Conservation (phyloP, 1,140 invertebrate genomes). For the Acromyrmex heyeri region DNA sequence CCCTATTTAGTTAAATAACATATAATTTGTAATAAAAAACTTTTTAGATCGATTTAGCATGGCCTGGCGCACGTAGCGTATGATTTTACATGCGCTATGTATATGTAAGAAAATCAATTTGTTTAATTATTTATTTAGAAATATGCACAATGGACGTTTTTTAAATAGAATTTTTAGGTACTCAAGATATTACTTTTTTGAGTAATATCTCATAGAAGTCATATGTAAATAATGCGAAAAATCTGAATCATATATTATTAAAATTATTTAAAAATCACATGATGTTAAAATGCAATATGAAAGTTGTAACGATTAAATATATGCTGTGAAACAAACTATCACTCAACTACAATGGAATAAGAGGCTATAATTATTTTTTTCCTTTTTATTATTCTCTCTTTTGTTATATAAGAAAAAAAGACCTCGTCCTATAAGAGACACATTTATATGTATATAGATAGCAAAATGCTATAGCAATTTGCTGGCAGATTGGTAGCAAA, state of each 20-base stretch:
- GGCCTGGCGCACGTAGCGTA: constrained; percentile 35
- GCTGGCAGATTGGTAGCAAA: too few relatives aligned
- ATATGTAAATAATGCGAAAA: constrained; percentile 70
- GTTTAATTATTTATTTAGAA: constrained; percentile 71
- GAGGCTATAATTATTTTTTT: constrained; percentile 47
- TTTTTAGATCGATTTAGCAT: constrained; percentile 60
- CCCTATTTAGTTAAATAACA: constrained; percentile 48
- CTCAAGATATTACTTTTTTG: constrained; percentile 43
- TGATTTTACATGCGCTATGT: constrained; percentile 65
- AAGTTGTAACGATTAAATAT: constrained; percentile 37
- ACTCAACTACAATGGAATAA: constrained; percentile 30
- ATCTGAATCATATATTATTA: constrained; percentile 21
- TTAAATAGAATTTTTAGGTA: constrained; percentile 26
- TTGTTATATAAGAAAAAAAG: constrained; percentile 8
- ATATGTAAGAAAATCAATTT: constrained; percentile 68
- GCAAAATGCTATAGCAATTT: too few relatives aligned
- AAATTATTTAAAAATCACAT: constrained; percentile 40
- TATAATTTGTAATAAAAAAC: constrained; percentile 66
- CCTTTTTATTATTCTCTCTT: constrained; percentile 17
- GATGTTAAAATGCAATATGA: constrained; percentile 37
- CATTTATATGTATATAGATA: constrained; percentile 31
- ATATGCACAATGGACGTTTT: constrained; percentile 50
- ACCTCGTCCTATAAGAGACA: constrained; percentile 1
- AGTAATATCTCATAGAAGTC: constrained; percentile 53
- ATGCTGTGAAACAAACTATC: constrained; percentile 37